Evolutionary conservation across 2,888 invertebrate genomes (phyloP).

Genomic region (Drosophila setosimentum): DNA sequence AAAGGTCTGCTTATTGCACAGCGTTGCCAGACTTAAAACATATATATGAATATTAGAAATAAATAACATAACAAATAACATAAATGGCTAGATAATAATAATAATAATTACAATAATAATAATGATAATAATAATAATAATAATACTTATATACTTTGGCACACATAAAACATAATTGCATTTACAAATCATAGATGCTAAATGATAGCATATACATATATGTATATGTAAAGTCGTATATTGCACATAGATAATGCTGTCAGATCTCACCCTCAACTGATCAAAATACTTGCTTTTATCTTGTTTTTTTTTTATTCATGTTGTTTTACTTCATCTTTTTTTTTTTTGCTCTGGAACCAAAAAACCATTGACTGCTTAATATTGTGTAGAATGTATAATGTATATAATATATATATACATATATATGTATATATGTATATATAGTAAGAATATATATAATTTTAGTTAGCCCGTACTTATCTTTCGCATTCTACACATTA

Average conservation of each 20-base stretch:
- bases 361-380: slow-evolving; percentile 76
- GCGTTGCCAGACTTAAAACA: slow-evolving; percentile 52
- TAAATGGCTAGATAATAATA: slow-evolving; percentile 29
- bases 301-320: slow-evolving; percentile 18
- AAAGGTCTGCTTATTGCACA: slow-evolving; percentile 64
- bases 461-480: slow-evolving; percentile 29
- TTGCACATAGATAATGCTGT: slow-evolving; percentile 62
- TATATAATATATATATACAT: slow-evolving; percentile 47
- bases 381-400: slow-evolving; percentile 51
- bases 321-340: slow-evolving; percentile 26
- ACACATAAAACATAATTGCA: slow-evolving; percentile 63
- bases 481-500: slow-evolving; percentile 45
- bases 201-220: slow-evolving; percentile 31
- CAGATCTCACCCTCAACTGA: slow-evolving; percentile 31
- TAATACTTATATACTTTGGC: slow-evolving; percentile 70
- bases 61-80: slow-evolving; percentile 64
- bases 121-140: slow-evolving; percentile 40
- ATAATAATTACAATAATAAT: slow-evolving; percentile 27
- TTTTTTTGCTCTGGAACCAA: slow-evolving; percentile 68
- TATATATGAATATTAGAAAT: slow-evolving; percentile 60
- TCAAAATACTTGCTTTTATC: slow-evolving; percentile 30
- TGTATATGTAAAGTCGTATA: slow-evolving; percentile 38
- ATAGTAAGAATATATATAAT: slow-evolving; percentile 58
- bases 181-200: slow-evolving; percentile 36
- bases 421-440: slow-evolving; percentile 50